A percentile compares a stretch with the other conserved stretches of the same genome.
phyloP scores from a whole-genome alignment of 2,888 invertebrate species.

The Bombylius discolor region DNA sequence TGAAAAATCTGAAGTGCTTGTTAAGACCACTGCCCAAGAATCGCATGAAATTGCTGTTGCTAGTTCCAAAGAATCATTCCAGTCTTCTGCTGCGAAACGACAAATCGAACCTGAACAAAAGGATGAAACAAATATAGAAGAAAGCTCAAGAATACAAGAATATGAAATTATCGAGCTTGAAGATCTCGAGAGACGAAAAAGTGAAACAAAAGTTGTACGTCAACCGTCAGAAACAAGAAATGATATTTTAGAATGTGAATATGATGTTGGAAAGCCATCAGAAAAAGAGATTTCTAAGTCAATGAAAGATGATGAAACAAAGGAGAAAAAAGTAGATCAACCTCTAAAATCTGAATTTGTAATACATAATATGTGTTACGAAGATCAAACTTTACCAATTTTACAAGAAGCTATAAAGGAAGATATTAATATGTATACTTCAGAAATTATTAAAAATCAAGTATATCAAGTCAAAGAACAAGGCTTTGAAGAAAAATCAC shows the following conservation, averaged over 20 bases:
- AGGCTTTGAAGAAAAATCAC: constrained; percentile 7
- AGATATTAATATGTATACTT: constrained; percentile 18
- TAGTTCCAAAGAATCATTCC: neutral
- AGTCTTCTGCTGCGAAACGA: too few species aligned
- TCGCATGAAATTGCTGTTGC: neutral
- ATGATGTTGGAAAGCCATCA: neutral
- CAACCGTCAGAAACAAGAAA: constrained; percentile 34
- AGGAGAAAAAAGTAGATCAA: neutral
- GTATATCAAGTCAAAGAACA: constrained; percentile 11
- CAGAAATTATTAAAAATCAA: constrained; percentile 11
- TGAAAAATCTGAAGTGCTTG: neutral
- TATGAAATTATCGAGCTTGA: neutral
- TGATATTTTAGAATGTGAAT: constrained; percentile 21
- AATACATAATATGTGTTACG: constrained; percentile 4
- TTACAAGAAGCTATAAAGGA: constrained; percentile 10
- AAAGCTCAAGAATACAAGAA: neutral
- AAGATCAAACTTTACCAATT: constrained; percentile 9
- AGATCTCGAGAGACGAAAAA: neutral
- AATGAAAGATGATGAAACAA: neutral
- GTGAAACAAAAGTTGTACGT: constrained; percentile 23
- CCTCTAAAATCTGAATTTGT: neutral
- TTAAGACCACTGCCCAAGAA: neutral
- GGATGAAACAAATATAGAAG: neutral
- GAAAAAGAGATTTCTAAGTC: neutral
- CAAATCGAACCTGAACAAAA: neutral